Conservation (phyloP, 2,113 vertebrate species). For the Antigone vipio region DNA sequence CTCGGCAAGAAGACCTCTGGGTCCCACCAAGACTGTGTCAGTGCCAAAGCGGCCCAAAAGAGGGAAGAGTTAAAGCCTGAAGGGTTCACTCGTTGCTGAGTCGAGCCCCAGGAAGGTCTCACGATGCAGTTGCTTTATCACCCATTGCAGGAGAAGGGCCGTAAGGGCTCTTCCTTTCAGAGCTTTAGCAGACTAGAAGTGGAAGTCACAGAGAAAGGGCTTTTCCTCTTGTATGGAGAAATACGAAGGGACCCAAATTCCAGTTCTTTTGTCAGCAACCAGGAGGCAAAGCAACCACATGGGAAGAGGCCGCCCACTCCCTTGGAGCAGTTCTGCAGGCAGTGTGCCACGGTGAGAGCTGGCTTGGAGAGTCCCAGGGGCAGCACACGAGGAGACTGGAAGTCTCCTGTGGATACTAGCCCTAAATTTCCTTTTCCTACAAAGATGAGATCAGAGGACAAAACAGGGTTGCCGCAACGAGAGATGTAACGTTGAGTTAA, state of each 20-base stretch:
- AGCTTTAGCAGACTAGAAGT: too few relatives aligned
- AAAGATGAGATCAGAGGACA: neutral
- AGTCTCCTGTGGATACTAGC: neutral
- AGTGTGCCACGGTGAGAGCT: accelerated
- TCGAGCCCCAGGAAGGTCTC: neutral
- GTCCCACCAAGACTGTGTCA: neutral
- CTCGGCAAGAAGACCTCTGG: too few relatives aligned
- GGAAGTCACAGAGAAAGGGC: accelerated
- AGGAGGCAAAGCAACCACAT: accelerated
- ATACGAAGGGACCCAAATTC: accelerated
- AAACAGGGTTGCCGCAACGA: neutral
- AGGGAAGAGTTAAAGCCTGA: neutral
- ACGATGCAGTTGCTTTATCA: accelerated
- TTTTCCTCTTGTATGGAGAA: neutral
- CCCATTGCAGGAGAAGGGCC: neutral
- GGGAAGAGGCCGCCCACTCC: neutral
- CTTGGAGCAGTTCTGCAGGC: neutral
- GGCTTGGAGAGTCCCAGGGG: neutral
- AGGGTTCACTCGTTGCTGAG: accelerated
- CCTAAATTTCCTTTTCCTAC: neutral
- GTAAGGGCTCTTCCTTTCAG: neutral
- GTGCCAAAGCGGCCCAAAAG: too few relatives aligned
- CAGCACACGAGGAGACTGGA: accelerated
- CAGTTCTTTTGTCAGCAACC: neutral
- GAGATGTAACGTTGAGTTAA: accelerated